These are phyloP conservation scores for Cataglyphis altisquamis DNA, from an alignment of 2,888 invertebrate species.

Conservation along the genomic window DNA sequence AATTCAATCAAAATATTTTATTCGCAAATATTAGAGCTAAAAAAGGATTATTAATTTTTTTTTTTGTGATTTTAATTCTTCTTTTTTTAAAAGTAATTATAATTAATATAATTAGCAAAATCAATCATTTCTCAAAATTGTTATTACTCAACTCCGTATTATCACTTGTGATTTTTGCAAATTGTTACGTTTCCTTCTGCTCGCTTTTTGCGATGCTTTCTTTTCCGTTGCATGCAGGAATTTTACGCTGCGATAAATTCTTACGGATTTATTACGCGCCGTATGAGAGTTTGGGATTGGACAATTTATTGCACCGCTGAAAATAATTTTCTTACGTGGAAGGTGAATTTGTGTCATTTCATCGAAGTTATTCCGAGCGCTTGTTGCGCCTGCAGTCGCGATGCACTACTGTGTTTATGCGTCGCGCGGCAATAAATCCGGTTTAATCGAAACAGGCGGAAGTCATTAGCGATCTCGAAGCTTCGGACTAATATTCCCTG, in stretches of 20 bases:
- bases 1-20: background rate
- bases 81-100: background rate
- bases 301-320: slow-evolving; percentile 28
- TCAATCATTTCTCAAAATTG: background rate
- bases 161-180: background rate
- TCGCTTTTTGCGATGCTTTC: background rate
- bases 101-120: slow-evolving; percentile 11
- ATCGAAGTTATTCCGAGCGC: slow-evolving; percentile 43
- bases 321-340: slow-evolving; percentile 40
- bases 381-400: slow-evolving; percentile 42
- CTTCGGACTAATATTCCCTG: slow-evolving; percentile 16
- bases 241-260: slow-evolving; percentile 33
- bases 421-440: slow-evolving; percentile 57
- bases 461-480: slow-evolving; percentile 62
- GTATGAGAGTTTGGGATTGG: background rate
- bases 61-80: background rate
- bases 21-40: background rate
- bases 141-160: background rate
- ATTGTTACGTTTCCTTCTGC: background rate
- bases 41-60: background rate
- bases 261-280: background rate
- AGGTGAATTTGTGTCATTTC: slow-evolving; percentile 42
- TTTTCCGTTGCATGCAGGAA: background rate
- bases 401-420: slow-evolving; percentile 65
- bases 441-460: slow-evolving; percentile 63